Percentiles rank a stretch among this genome's conserved stretches.
Evolutionary conservation across 1,140 invertebrate genomes (phyloP).

Genomic region (Drosophila eugracilis): DNA sequence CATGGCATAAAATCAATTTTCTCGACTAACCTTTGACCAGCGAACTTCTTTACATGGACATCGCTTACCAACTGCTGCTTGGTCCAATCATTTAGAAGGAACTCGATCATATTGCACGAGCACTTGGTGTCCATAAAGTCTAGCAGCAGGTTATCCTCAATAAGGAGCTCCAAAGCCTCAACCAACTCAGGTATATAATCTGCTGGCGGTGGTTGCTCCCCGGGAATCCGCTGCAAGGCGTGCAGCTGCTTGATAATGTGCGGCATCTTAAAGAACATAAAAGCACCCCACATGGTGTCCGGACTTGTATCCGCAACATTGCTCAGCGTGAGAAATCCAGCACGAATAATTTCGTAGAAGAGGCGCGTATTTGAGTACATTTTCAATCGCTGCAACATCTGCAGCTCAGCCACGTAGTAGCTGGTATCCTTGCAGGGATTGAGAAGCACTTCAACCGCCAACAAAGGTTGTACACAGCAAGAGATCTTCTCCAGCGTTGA

Average conservation of each 20-base stretch:
- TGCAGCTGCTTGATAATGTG: conserved; percentile 91
- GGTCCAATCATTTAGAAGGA: conserved; percentile 92
- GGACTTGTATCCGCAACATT: conserved; percentile 88
- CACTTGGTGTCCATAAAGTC: conserved; percentile 95
- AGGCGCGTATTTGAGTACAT: conserved; percentile 89
- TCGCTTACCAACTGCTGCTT: conserved; percentile 93
- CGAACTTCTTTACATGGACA: conserved; percentile 90
- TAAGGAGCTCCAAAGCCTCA: conserved; percentile 92
- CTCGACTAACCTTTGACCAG: conserved; percentile 87
- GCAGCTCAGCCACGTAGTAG: conserved; percentile 91
- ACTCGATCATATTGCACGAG: conserved; percentile 94
- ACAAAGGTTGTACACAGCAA: conserved; percentile 90
- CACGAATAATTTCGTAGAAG: conserved; percentile 95
- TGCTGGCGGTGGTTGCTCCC: conserved; percentile 56
- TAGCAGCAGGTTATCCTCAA: conserved; percentile 92
- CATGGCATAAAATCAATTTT: too few species aligned
- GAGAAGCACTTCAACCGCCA: conserved; percentile 90
- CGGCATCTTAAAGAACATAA: conserved; percentile 96
- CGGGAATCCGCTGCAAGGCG: conserved; percentile 84
- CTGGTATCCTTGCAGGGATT: conserved; percentile 92
- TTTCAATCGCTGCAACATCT: conserved; percentile 93
- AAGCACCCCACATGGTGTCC: conserved; percentile 96
- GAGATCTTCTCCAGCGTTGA: conserved; percentile 88
- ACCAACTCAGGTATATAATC: conserved; percentile 91
- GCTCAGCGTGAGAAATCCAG: conserved; percentile 94